Base-by-base conservation (phyloP, 92 coral and sea anemone genomes). In the Actinostola sp. region DNA sequence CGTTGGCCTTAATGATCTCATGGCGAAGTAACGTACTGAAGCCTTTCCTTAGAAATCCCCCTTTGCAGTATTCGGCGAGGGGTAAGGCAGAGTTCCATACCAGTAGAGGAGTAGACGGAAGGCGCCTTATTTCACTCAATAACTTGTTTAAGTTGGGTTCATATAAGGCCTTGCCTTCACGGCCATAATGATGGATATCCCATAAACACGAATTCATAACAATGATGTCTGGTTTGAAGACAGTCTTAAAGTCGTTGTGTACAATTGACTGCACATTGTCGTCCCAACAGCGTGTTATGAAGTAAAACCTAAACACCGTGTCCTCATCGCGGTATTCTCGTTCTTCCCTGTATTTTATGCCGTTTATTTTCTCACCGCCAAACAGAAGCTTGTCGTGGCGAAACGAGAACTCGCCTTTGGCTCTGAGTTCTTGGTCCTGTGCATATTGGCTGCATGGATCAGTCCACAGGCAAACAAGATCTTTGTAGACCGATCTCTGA, bases 31-130 rank as follows among this genome's bases (percentile, higher is more conserved):
- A 43, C 11, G 93, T 84, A 43, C 73, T 84, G 21, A 85, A 83
- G 19, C 91, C 97, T 43, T 83, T 80, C 34, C 86, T 81, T 8
- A 90, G 69, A 20, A 90, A 90, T 15, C 97, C 97, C 4, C 97
- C 93, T 66, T 89, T 89, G 72, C 96, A 83, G 44, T 76, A 49
- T 20, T 92, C 92, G 3, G 84, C 84, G 13, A 93, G 79, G 1
- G 98, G 98, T 8, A 92, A 67, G 0, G 98, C 90, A 0, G 97
- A 88, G 26, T 81, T 93, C 98, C 98, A 93, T 41, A 93, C 76
- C 56, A 93, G 78, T 59, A 93, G 48, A 45, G 82, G 62, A 12
- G 79, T 69, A 12, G 81, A 70, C 0, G 96, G 83, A 21, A 92
- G 71, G 19, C 26, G 56, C 12, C 48, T 67, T 2, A 69, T 69